Conservation (phyloP, 2,888 invertebrate genomes). For the Plagiodera versicolora region DNA sequence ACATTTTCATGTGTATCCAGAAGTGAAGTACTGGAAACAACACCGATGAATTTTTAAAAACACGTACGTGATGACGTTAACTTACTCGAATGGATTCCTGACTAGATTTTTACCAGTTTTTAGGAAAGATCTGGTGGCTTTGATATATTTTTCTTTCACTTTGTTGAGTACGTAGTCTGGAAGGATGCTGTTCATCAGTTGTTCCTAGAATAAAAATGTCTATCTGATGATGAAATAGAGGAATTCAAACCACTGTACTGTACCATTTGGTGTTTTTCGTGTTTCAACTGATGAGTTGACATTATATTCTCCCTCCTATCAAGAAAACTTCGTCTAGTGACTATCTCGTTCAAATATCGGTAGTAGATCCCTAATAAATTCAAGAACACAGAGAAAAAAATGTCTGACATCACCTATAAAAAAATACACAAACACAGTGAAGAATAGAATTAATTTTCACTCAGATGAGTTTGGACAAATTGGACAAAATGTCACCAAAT, state of each 20-base stretch:
- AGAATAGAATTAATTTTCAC: too few species aligned
- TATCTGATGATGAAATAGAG: too few species aligned
- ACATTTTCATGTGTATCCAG: conserved; percentile 88
- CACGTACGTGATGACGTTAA: too few species aligned
- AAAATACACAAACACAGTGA: too few species aligned
- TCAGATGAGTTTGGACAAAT: too few species aligned
- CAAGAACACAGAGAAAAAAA: conserved; percentile 71
- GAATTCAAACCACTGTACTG: too few species aligned
- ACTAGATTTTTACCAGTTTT: conserved; percentile 26
- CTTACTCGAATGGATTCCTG: conserved; percentile 54
- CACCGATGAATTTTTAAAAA: too few species aligned
- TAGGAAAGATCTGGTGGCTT: conserved; percentile 33
- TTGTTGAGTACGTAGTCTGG: conserved; percentile 78
- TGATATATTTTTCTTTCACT: conserved; percentile 59
- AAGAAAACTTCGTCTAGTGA: conserved; percentile 82
- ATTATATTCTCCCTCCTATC: conserved; percentile 86
- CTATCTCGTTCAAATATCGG: conserved; percentile 84
- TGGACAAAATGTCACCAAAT: too few species aligned
- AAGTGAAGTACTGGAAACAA: conserved; percentile 77
- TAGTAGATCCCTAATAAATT: conserved; percentile 87
- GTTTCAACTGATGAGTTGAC: conserved; percentile 77
- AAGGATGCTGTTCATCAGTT: conserved; percentile 81
- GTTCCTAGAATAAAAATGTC: conserved; percentile 67
- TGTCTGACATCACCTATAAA: conserved; percentile 61
- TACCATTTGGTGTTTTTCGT: conserved; percentile 85